Conservation (phyloP, 2,797 vertebrate genomes). For the Myotis daubentonii region DNA sequence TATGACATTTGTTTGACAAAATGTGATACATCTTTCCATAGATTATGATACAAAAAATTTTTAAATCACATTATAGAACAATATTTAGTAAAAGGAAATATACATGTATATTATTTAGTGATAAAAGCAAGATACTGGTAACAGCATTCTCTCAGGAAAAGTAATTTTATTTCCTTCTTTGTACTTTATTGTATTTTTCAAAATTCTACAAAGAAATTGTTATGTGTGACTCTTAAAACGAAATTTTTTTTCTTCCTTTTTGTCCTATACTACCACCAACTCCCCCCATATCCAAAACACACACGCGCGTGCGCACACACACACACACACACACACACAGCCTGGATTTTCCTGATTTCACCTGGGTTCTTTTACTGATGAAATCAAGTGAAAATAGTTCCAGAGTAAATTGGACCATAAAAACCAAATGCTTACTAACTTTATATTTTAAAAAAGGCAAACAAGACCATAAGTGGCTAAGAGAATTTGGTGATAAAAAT, state of each 20-base stretch:
- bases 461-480: background rate
- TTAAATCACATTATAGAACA: conserved; percentile 3
- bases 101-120: background rate
- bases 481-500: conserved; percentile 53
- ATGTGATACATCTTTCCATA: background rate
- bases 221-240: background rate
- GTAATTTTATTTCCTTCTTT: conserved; percentile 39
- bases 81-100: conserved; percentile 27
- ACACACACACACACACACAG: background rate
- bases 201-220: conserved; percentile 7
- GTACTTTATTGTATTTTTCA: background rate
- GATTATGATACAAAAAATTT: background rate
- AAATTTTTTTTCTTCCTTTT: conserved; percentile 38
- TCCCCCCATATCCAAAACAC: too few relatives aligned
- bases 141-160: conserved; percentile 27
- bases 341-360: conserved; percentile 38
- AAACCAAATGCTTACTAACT: conserved; percentile 26
- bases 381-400: conserved; percentile 21
- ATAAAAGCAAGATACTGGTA: background rate
- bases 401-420: conserved; percentile 27
- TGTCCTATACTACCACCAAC: background rate
- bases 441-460: conserved; percentile 38
- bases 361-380: conserved; percentile 14
- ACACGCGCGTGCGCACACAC: too few relatives aligned
- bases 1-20: conserved; percentile 17